These are phyloP conservation scores for Agonopterix arenella DNA, from an alignment of 2,888 invertebrate species.

Conservation along the genomic window DNA sequence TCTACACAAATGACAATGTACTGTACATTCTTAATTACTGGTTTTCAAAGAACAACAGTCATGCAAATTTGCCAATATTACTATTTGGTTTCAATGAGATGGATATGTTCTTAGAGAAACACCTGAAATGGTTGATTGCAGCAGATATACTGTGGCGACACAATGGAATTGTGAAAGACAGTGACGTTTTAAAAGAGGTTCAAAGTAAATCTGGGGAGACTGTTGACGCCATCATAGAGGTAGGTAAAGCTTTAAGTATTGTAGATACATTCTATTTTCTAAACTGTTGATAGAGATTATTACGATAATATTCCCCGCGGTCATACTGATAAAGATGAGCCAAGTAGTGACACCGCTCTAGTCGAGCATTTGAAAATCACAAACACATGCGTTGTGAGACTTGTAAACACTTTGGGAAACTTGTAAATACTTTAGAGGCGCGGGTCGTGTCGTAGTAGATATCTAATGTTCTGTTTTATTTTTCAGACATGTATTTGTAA, in stretches of 20 bases:
- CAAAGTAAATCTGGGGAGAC: slow-evolving; percentile 22
- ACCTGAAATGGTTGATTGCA: slow-evolving; percentile 64
- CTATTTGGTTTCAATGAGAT: slow-evolving; percentile 49
- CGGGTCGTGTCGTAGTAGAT: too few relatives aligned
- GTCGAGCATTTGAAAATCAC: too few relatives aligned
- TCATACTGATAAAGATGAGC: too few relatives aligned
- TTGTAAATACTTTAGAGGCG: too few relatives aligned
- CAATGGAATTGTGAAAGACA: slow-evolving; percentile 39
- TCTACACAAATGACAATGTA: slow-evolving; percentile 59
- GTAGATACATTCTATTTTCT: too few relatives aligned
- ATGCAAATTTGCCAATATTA: slow-evolving; percentile 58
- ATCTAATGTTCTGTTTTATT: neutral
- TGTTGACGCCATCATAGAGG: slow-evolving; percentile 38
- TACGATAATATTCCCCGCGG: too few relatives aligned
- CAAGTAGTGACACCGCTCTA: too few relatives aligned
- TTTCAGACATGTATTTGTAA: slow-evolving; percentile 58
- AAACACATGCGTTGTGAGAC: too few relatives aligned
- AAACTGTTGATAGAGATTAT: too few relatives aligned
- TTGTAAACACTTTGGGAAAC: too few relatives aligned
- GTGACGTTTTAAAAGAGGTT: slow-evolving; percentile 33
- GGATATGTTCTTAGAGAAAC: slow-evolving; percentile 53
- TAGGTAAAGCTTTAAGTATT: slow-evolving; percentile 15
- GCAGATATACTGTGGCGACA: slow-evolving; percentile 56
- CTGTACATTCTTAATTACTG: slow-evolving; percentile 66
- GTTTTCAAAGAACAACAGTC: slow-evolving; percentile 46